Evolutionary conservation across 2,797 vertebrate species (phyloP).

Genomic region (Rhabdomys pumilio): DNA sequence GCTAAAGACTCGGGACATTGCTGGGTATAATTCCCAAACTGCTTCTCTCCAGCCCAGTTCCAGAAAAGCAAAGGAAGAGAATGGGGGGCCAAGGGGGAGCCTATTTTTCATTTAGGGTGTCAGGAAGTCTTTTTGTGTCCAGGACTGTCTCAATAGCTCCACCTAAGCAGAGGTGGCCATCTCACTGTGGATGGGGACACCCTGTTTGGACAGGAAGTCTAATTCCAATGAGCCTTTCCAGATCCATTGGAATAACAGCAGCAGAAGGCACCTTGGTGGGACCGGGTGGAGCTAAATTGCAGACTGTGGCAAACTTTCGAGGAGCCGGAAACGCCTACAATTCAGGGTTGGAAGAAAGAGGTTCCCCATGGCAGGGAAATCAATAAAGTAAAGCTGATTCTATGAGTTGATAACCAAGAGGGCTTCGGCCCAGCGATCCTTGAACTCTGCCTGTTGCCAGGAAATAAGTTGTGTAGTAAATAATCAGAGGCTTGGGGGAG

Average conservation of each 20-base stretch:
- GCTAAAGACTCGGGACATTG: neutral
- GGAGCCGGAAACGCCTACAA: fast-evolving
- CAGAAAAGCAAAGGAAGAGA: neutral
- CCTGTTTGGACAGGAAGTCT: neutral
- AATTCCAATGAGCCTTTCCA: constrained; percentile 17
- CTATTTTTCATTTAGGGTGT: neutral
- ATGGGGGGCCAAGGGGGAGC: neutral
- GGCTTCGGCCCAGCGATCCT: constrained; percentile 80
- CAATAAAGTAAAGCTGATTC: constrained; percentile 65
- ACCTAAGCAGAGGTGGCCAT: neutral
- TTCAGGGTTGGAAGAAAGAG: neutral
- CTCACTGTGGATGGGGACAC: neutral
- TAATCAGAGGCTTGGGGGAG: constrained; percentile 79
- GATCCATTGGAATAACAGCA: neutral
- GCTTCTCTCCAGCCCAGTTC: neutral
- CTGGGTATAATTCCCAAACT: neutral
- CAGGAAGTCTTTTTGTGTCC: neutral
- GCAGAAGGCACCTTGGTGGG: neutral
- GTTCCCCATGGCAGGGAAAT: constrained; percentile 59
- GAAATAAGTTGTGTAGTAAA: constrained; percentile 85
- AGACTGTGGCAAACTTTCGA: neutral
- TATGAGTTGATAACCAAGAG: neutral
- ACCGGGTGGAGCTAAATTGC: neutral
- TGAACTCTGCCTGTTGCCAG: constrained; percentile 86
- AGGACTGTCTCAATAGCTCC: neutral